Percentiles rank a stretch among this genome's conserved stretches.
Evolutionary conservation across 2,888 invertebrate species (phyloP).

Genomic region (Tuta absoluta): DNA sequence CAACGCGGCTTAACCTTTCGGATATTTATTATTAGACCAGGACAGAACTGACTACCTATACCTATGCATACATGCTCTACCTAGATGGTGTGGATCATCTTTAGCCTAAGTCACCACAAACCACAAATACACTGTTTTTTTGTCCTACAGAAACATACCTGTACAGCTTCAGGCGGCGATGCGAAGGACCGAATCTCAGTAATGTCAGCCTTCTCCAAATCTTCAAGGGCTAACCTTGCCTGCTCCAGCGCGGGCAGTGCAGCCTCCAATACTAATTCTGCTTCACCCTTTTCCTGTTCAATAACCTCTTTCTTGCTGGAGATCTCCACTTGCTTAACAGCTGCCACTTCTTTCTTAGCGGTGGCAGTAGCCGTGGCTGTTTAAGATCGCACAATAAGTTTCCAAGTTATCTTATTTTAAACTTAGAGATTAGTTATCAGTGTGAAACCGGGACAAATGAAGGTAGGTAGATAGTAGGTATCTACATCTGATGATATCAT

Average conservation of each 20-base stretch:
- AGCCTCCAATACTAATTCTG: conserved; percentile 88
- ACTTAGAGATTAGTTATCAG: too few relatives aligned
- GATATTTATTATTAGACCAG: too few relatives aligned
- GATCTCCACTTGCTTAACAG: conserved; percentile 89
- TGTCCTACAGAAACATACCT: conserved; percentile 58
- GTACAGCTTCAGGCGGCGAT: conserved; percentile 94
- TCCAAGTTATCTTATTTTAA: neutral
- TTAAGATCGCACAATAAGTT: neutral
- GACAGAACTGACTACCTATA: too few relatives aligned
- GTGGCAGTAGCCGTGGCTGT: conserved; percentile 85
- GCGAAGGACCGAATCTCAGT: conserved; percentile 96
- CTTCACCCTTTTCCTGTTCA: conserved; percentile 90
- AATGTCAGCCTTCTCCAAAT: conserved; percentile 93
- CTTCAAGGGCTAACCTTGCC: conserved; percentile 89
- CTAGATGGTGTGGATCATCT: too few relatives aligned
- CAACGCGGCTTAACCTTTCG: too few relatives aligned
- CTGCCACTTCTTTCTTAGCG: conserved; percentile 89
- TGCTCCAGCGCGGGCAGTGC: conserved; percentile 93
- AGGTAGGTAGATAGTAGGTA: too few relatives aligned
- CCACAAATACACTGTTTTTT: neutral
- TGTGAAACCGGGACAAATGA: too few relatives aligned
- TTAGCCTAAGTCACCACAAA: too few relatives aligned
- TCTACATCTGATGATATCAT: too few relatives aligned
- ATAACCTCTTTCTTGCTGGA: conserved; percentile 91
- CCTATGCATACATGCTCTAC: too few relatives aligned